Percentiles rank a stretch among this genome's conserved stretches.
phyloP scores from a whole-genome alignment of 2,113 vertebrate genomes.

The Perognathus longimembris region DNA sequence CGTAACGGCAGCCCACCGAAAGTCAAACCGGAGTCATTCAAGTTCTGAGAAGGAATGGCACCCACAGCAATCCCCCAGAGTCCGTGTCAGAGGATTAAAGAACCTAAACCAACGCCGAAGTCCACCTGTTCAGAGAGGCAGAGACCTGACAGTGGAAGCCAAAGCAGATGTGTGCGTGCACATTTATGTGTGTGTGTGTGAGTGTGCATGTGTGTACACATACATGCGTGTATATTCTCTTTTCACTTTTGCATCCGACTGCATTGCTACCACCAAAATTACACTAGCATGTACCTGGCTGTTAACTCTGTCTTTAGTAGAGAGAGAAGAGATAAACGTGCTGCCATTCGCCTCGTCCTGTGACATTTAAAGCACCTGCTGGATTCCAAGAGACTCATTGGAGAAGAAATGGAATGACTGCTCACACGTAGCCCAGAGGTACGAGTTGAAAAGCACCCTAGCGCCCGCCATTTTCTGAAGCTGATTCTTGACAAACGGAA shows the following conservation, averaged over 20 bases:
- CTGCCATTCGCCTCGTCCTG: background rate
- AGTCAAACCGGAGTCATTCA: background rate
- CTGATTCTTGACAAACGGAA: background rate
- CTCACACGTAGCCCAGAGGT: background rate
- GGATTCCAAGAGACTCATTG: background rate
- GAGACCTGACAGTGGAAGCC: background rate
- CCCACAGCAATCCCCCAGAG: background rate
- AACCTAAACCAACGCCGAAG: background rate
- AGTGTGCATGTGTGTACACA: background rate
- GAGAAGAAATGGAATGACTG: background rate
- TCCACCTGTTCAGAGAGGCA: background rate
- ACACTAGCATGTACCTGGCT: background rate
- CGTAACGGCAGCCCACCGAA: no score
- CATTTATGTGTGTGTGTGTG: background rate
- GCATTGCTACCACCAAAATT: background rate
- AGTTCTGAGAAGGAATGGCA: background rate
- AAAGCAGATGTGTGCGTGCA: background rate
- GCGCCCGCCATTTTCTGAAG: background rate
- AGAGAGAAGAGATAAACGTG: rapidly evolving
- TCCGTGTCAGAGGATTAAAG: background rate
- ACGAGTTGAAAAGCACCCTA: background rate
- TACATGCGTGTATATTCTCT: background rate
- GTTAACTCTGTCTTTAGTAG: background rate
- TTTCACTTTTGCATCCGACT: background rate
- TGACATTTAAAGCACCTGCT: rapidly evolving